Conservation (phyloP, 1,140 invertebrate species). For the Danaus melanippus region DNA sequence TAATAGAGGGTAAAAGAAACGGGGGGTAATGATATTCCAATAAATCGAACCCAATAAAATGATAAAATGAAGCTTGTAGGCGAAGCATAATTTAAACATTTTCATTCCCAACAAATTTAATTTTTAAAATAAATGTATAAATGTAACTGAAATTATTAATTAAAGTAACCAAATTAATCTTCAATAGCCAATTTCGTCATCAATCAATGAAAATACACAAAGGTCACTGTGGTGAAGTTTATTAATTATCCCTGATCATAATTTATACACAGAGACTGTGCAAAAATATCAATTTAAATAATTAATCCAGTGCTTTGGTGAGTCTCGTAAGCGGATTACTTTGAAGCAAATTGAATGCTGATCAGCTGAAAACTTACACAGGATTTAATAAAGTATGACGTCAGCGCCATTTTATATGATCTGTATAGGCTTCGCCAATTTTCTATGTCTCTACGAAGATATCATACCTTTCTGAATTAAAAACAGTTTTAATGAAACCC, state of each 20-base stretch:
- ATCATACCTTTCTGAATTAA: too few species aligned
- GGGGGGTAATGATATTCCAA: constrained; percentile 24
- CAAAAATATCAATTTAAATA: constrained; percentile 48
- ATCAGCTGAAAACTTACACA: constrained; percentile 6
- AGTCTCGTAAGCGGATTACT: constrained; percentile 35
- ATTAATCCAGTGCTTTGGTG: constrained; percentile 35
- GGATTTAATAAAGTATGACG: too few species aligned
- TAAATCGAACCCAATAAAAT: constrained; percentile 16
- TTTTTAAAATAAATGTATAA: too few species aligned
- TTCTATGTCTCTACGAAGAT: too few species aligned
- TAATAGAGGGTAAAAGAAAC: constrained; percentile 21
- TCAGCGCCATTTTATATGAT: too few species aligned
- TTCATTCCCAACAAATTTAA: too few species aligned
- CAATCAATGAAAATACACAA: neutral
- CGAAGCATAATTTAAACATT: too few species aligned
- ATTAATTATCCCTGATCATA: constrained; percentile 25
- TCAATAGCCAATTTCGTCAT: too few species aligned
- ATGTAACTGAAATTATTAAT: too few species aligned
- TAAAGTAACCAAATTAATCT: too few species aligned
- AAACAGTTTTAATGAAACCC: too few species aligned
- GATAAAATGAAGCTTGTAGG: neutral
- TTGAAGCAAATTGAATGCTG: constrained; percentile 39
- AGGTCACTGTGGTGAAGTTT: constrained; percentile 16
- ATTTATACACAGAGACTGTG: constrained; percentile 7
- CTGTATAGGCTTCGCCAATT: too few species aligned